Conservation (phyloP, 2,113 vertebrate species). For the Pantherophis guttatus region DNA sequence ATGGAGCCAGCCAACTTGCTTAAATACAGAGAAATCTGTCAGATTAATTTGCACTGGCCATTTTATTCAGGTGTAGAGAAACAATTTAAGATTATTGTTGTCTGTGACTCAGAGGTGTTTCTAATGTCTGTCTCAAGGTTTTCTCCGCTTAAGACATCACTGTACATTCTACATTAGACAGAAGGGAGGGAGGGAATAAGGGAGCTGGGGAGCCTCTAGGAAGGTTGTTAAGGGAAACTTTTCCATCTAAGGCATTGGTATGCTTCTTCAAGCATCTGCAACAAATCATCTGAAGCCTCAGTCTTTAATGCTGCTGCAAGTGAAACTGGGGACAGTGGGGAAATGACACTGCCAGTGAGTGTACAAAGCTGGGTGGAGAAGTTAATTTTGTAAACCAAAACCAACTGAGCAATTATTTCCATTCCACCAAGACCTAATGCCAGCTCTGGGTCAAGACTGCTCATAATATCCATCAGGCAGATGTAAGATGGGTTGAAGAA, state of each 20-base stretch:
- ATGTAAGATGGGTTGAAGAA: background rate
- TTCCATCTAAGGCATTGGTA: constrained; percentile 82
- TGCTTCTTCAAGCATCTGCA: constrained; percentile 64
- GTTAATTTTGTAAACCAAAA: background rate
- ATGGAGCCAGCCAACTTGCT: background rate
- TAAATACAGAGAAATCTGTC: background rate
- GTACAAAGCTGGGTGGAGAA: background rate
- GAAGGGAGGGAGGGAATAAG: constrained; percentile 2
- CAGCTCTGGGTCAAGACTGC: background rate
- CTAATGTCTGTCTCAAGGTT: background rate
- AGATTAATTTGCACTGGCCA: accelerated
- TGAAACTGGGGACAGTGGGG: background rate
- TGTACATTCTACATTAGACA: background rate
- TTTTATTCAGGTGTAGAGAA: background rate
- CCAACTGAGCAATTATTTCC: background rate
- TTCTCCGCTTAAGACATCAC: background rate
- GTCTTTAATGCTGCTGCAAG: constrained; percentile 53
- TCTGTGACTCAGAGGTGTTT: constrained; percentile 24
- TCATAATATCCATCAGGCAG: background rate
- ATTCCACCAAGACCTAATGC: background rate
- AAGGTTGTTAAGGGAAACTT: constrained; percentile 66
- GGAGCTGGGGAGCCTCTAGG: constrained; percentile 47
- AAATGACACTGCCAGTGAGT: background rate
- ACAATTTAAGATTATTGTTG: background rate
- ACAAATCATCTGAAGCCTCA: constrained; percentile 65